Conservation (phyloP, 2,797 vertebrate genomes). For the Geotria australis region DNA sequence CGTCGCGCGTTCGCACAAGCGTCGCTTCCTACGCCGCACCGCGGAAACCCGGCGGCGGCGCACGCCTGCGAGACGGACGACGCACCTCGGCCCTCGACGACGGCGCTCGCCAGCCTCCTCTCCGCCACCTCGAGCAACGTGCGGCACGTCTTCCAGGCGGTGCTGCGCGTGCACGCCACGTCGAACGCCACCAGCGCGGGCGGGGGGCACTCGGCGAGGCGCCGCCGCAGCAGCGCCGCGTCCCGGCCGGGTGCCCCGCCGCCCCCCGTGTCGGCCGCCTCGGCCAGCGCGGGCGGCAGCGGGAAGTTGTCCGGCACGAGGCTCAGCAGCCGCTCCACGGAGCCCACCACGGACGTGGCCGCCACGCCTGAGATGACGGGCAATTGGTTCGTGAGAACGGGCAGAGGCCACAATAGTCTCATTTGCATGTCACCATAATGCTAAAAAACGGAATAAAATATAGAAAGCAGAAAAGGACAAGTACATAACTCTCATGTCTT, state of each 20-base stretch:
- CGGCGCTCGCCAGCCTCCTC: conserved; percentile 11
- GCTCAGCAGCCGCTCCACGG: conserved; percentile 50
- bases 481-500: too few species aligned
- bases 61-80: too few species aligned
- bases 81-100: too few species aligned
- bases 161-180: conserved; percentile 65
- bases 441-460: too few species aligned
- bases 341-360: conserved; percentile 85
- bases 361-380: conserved; percentile 33
- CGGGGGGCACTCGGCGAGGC: conserved; percentile 52
- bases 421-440: too few species aligned
- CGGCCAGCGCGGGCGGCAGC: not conserved
- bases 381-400: too few species aligned
- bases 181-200: conserved; percentile 69
- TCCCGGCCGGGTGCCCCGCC: not conserved
- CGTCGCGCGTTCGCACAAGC: too few species aligned
- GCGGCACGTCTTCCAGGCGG: conserved; percentile 68
- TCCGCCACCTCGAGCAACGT: conserved; percentile 77
- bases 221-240: conserved; percentile 12
- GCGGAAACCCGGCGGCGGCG: too few species aligned
- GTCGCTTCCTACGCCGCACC: too few species aligned
- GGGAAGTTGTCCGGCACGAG: not conserved
- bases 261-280: not conserved
- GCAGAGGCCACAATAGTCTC: too few species aligned
- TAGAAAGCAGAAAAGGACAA: too few species aligned